These are phyloP conservation scores for Vannuccia rotundouncinata DNA, from an alignment of 2,888 invertebrate species.

Conservation along the genomic window DNA sequence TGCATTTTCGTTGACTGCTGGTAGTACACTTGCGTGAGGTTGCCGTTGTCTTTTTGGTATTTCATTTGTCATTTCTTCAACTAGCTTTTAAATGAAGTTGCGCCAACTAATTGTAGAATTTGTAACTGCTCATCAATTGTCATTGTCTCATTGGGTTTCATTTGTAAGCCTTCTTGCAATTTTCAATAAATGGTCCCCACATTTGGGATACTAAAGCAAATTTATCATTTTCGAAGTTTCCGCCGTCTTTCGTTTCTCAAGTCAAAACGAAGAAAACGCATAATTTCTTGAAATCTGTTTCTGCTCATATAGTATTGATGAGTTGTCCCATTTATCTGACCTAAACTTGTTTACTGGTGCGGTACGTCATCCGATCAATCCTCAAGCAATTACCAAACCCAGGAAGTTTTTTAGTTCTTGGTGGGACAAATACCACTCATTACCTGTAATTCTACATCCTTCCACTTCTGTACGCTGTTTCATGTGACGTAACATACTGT, in stretches of 20 bases:
- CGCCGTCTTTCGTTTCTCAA: not conserved
- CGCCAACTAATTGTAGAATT: slow-evolving; percentile 2
- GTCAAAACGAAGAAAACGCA: not conserved
- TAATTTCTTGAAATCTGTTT: too few species aligned
- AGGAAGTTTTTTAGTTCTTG: too few species aligned
- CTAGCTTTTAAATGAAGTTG: not conserved
- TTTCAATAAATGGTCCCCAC: not conserved
- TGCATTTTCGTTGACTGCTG: slow-evolving; percentile 6
- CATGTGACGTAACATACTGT: too few species aligned
- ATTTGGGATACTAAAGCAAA: slow-evolving; percentile 12
- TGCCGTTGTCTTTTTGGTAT: slow-evolving; percentile 14
- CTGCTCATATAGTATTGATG: too few species aligned
- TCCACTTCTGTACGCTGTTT: too few species aligned
- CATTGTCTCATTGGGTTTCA: not conserved
- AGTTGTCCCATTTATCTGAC: too few species aligned
- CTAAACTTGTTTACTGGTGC: too few species aligned
- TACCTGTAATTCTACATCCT: too few species aligned
- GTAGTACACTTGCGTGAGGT: not conserved
- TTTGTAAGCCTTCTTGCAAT: not conserved
- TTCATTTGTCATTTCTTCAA: not conserved
- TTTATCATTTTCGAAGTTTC: not conserved
- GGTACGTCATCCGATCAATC: too few species aligned
- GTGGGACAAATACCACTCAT: too few species aligned
- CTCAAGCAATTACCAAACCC: too few species aligned
- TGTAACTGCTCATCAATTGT: slow-evolving; percentile 10